phyloP scores from a whole-genome alignment of 2,113 vertebrate species.

The Cyprinodon tularosa region DNA sequence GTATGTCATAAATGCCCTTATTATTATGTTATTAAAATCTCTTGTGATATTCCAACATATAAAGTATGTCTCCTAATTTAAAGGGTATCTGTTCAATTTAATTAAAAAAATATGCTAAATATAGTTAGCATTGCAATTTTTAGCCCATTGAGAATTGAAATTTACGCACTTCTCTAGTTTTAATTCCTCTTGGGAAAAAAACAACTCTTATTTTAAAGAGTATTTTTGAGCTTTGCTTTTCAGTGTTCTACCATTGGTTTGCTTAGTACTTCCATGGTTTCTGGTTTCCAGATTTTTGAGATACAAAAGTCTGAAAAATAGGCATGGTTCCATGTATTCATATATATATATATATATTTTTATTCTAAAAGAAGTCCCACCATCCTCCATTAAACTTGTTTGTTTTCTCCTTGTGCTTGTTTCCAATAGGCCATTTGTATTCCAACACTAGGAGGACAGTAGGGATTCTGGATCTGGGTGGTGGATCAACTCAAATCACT shows the following conservation, averaged over 20 bases:
- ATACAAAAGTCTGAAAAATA: background rate
- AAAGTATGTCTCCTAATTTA: background rate
- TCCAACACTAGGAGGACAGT: constrained; percentile 85
- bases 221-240: background rate
- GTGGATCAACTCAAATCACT: constrained; percentile 97
- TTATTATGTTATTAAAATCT: background rate
- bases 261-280: background rate
- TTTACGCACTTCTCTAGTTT: background rate
- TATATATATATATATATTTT: background rate
- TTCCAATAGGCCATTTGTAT: constrained; percentile 88
- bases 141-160: background rate
- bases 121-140: background rate
- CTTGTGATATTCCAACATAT: background rate
- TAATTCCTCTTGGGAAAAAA: background rate
- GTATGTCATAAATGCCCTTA: background rate
- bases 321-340: no score
- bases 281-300: background rate
- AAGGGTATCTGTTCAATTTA: background rate
- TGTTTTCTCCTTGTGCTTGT: constrained; percentile 17
- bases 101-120: background rate
- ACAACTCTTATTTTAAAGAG: background rate
- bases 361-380: background rate
- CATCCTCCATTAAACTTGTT: background rate
- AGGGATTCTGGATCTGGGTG: constrained; percentile 94
- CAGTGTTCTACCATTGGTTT: background rate